A percentile compares a stretch with the other conserved stretches of the same genome.
Conservation (phyloP, 2,888 invertebrate genomes). For the Phorcus lineatus region DNA sequence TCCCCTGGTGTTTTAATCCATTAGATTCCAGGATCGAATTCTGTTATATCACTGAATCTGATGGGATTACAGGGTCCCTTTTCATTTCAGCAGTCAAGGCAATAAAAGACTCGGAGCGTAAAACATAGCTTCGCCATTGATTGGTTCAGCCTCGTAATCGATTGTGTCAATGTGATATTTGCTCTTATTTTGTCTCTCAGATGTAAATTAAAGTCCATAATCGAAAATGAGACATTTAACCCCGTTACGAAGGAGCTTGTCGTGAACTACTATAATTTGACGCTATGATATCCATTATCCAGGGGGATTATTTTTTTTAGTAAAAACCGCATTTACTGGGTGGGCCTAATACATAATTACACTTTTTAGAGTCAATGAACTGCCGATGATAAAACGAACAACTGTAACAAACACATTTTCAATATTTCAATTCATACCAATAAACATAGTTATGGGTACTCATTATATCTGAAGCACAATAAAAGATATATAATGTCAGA, state of each 20-base stretch:
- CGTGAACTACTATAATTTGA: neutral
- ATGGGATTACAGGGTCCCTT: conserved; percentile 12
- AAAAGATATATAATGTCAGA: too few relatives aligned
- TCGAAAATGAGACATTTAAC: neutral
- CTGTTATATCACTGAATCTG: conserved; percentile 4
- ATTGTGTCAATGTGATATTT: conserved; percentile 16
- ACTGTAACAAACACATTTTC: too few relatives aligned
- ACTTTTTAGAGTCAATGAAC: too few relatives aligned
- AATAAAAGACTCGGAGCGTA: conserved; percentile 2
- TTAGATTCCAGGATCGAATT: conserved; percentile 13
- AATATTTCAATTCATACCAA: too few relatives aligned
- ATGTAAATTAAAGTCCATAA: neutral
- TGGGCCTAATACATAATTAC: too few relatives aligned
- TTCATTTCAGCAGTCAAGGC: conserved; percentile 16
- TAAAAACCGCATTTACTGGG: neutral
- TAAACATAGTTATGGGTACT: too few relatives aligned
- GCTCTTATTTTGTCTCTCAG: neutral
- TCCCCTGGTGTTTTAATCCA: neutral
- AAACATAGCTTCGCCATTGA: conserved; percentile 1
- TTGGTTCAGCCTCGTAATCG: neutral
- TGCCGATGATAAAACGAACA: too few relatives aligned
- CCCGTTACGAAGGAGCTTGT: neutral
- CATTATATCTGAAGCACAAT: too few relatives aligned
- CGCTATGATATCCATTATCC: neutral
- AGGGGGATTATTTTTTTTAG: neutral